Evolutionary conservation across 2,888 invertebrate species (phyloP).

Genomic region (Leptura quadrifasciata): DNA sequence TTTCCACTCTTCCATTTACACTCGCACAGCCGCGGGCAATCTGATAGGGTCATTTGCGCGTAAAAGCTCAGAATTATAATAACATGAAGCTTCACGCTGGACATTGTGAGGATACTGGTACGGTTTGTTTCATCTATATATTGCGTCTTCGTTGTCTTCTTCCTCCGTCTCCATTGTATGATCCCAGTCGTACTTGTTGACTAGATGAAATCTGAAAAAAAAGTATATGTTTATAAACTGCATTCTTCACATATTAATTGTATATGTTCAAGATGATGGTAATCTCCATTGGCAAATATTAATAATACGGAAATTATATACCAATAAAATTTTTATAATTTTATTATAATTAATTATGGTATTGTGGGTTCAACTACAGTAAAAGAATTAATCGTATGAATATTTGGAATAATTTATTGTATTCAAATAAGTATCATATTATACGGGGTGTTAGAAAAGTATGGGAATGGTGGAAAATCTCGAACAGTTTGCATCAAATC

Average conservation of each 20-base stretch:
- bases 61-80: conserved; percentile 67
- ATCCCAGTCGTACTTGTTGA: conserved; percentile 15
- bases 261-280: neutral
- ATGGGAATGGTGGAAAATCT: no score
- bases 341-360: no score
- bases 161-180: conserved; percentile 60
- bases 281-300: no score
- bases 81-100: conserved; percentile 54
- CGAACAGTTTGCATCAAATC: no score
- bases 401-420: no score
- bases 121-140: conserved; percentile 54
- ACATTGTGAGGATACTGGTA: conserved; percentile 51
- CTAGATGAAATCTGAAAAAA: conserved; percentile 32
- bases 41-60: conserved; percentile 75
- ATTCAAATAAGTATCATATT: no score
- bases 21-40: conserved; percentile 86
- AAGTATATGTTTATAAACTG: neutral
- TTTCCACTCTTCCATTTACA: conserved; percentile 94
- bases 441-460: no score
- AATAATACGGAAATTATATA: no score
- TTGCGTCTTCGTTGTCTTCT: conserved; percentile 57
- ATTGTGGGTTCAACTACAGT: no score
- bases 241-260: neutral
- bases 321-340: no score
- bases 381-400: no score